Evolutionary conservation across 2,113 vertebrate genomes (phyloP).

Genomic region (Seriola dumerili): DNA sequence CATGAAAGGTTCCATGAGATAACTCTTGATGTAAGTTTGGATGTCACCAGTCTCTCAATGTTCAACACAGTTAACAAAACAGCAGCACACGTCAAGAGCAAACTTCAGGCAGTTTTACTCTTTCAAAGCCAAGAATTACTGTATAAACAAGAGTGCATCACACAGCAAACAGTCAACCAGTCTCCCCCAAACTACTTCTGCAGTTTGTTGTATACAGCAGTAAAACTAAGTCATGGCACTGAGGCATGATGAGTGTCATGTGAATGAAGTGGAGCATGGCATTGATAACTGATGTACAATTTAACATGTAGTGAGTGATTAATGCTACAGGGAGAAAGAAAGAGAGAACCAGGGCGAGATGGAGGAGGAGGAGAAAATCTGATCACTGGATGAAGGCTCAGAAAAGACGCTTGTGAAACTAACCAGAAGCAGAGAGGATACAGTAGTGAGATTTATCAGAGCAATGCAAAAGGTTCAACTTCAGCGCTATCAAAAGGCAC

Average conservation of each 20-base stretch:
- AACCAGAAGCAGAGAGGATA: background rate
- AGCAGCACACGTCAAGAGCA: background rate
- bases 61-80: background rate
- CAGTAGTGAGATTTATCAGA: conserved; percentile 1
- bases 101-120: background rate
- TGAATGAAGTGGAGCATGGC: conserved; percentile 24
- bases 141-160: background rate
- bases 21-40: no score
- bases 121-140: background rate
- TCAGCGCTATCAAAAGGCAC: no score
- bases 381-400: conserved; percentile 34
- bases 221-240: conserved; percentile 14
- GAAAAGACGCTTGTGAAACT: conserved; percentile 10
- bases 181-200: background rate
- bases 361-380: conserved; percentile 17
- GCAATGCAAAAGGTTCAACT: background rate
- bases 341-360: background rate
- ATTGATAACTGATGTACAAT: conserved; percentile 36
- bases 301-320: conserved; percentile 46
- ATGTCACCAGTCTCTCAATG: no score
- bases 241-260: conserved; percentile 16
- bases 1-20: no score
- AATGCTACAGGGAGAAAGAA: conserved; percentile 24
- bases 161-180: background rate
- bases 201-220: conserved; percentile 4